phyloP scores from a whole-genome alignment of 92 coral and sea anemone species.

The Epizoanthus stellaris region DNA sequence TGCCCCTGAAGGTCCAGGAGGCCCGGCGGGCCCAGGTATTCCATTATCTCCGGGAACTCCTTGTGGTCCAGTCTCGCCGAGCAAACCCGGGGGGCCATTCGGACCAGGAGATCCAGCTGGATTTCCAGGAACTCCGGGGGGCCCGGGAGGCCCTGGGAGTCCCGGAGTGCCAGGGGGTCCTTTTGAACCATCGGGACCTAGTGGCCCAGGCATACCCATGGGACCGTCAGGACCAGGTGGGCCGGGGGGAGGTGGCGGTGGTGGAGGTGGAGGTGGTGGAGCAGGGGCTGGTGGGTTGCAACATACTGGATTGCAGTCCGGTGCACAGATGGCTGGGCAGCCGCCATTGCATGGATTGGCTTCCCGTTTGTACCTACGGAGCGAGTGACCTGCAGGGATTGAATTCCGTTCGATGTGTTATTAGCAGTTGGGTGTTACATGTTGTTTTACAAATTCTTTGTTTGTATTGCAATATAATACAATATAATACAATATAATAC shows the following conservation, averaged over 20 bases:
- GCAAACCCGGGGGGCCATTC: constrained; percentile 75
- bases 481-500: too few relatives aligned
- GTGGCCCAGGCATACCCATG: constrained; percentile 87
- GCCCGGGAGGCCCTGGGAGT: constrained; percentile 78
- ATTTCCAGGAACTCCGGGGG: constrained; percentile 78
- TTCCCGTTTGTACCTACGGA: constrained; percentile 50
- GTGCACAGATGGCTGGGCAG: too few relatives aligned
- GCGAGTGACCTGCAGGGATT: neutral
- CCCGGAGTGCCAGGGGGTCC: constrained; percentile 83
- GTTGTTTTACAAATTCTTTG: neutral
- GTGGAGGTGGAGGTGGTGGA: constrained; percentile 22
- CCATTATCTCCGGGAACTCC: constrained; percentile 53
- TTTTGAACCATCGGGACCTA: constrained; percentile 67
- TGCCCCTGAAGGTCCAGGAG: constrained; percentile 14
- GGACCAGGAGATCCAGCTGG: constrained; percentile 47
- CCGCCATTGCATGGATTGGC: constrained; percentile 65
- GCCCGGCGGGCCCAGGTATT: constrained; percentile 49
- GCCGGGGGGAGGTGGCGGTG: constrained; percentile 44
- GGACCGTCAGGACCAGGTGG: constrained; percentile 75
- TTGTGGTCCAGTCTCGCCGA: constrained; percentile 65
- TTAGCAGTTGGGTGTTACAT: neutral
- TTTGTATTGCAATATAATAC: too few relatives aligned
- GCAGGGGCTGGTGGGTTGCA: too few relatives aligned
- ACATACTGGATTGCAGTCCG: too few relatives aligned
- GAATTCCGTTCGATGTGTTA: neutral